Evolutionary conservation across 2,113 vertebrate species (phyloP).

Genomic region (Malurus elegans): DNA sequence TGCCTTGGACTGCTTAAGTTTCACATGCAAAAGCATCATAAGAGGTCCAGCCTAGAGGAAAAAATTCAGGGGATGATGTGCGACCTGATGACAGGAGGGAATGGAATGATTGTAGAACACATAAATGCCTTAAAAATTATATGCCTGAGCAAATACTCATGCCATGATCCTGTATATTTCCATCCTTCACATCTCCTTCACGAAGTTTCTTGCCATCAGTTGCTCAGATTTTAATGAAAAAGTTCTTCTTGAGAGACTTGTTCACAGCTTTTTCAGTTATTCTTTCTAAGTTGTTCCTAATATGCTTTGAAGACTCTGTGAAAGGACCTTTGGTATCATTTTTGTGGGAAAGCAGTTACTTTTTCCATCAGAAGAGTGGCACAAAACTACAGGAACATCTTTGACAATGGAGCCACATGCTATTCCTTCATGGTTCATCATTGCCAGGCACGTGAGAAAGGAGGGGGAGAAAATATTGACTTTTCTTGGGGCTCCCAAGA

Average conservation of each 20-base stretch:
- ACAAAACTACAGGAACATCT: background rate
- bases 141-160: background rate
- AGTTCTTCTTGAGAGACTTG: background rate
- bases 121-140: conserved; percentile 6
- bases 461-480: background rate
- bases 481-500: background rate
- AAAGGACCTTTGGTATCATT: background rate
- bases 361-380: background rate
- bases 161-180: background rate
- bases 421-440: fast-evolving
- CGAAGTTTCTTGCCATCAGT: background rate
- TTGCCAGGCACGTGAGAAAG: background rate
- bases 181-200: background rate
- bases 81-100: background rate
- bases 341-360: background rate
- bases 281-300: background rate
- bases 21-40: background rate
- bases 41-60: background rate
- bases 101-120: background rate
- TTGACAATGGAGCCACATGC: background rate
- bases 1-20: background rate
- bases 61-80: background rate
- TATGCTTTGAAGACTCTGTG: background rate
- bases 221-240: background rate
- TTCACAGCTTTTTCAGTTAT: background rate